A percentile compares a stretch with the other conserved stretches of the same genome.
phyloP scores from a whole-genome alignment of 2,797 vertebrate species.

The Parambassis ranga region DNA sequence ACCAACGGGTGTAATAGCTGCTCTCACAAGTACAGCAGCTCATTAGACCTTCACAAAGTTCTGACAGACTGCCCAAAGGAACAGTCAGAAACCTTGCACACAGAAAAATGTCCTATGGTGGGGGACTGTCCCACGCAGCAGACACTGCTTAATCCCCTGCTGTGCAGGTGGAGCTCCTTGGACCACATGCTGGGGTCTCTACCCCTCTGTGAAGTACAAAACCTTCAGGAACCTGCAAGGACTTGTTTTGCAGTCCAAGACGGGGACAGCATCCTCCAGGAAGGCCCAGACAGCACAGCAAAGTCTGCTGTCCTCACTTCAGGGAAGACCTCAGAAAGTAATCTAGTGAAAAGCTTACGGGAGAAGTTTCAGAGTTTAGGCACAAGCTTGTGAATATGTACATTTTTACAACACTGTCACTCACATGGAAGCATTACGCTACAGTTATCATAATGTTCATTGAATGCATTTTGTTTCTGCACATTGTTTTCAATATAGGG shows the following conservation, averaged over 20 bases:
- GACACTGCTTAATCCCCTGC: conserved; percentile 34
- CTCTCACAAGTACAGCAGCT: conserved; percentile 44
- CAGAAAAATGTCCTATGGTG: neutral
- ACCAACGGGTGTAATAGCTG: conserved; percentile 25
- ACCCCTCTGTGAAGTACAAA: conserved; percentile 65
- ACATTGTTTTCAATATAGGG: conserved; percentile 10
- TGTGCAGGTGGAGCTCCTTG: conserved; percentile 72
- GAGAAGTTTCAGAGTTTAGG: conserved; percentile 92
- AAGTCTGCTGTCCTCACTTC: conserved; percentile 25
- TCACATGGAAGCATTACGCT: neutral
- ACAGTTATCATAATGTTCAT: neutral
- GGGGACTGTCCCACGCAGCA: conserved; percentile 51
- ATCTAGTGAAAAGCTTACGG: conserved; percentile 88
- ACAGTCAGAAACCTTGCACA: neutral
- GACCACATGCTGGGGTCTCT: conserved; percentile 50
- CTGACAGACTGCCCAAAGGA: conserved; percentile 25
- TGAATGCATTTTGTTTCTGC: conserved; percentile 16
- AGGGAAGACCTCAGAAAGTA: conserved; percentile 65
- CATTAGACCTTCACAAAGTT: conserved; percentile 32
- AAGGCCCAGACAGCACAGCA: conserved; percentile 28
- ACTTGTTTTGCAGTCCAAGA: conserved; percentile 55
- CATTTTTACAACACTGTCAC: conserved; percentile 25
- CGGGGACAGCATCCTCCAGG: conserved; percentile 10
- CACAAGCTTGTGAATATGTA: conserved; percentile 55
- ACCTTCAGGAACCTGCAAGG: conserved; percentile 54